phyloP scores from a whole-genome alignment of 2,113 vertebrate genomes.

The Myodes glareolus region DNA sequence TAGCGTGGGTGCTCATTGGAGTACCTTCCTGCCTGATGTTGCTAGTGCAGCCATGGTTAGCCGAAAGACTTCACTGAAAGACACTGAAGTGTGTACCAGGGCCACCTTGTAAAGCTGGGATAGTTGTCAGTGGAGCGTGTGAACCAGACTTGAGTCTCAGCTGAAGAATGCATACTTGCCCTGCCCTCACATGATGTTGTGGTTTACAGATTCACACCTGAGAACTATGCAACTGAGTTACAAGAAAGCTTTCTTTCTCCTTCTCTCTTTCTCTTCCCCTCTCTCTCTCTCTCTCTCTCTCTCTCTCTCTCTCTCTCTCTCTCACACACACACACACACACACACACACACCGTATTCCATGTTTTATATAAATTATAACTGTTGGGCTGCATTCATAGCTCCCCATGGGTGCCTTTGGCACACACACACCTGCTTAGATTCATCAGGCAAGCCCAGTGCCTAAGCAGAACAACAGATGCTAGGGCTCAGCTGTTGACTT shows the following conservation, averaged over 20 bases:
- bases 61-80: not conserved
- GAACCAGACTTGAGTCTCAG: not conserved
- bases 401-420: not conserved
- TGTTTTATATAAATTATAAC: not conserved
- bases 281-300: not conserved
- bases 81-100: not conserved
- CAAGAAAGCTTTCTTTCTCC: not conserved
- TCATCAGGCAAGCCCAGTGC: not conserved
- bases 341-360: not conserved
- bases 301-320: not conserved
- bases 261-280: not conserved
- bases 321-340: too few relatives aligned
- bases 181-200: not conserved
- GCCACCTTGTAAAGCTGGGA: not conserved
- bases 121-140: not conserved
- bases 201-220: not conserved
- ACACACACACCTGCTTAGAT: not conserved
- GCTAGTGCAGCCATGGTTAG: not conserved
- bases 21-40: not conserved
- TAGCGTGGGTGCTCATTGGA: not conserved
- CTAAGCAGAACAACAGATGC: conserved; percentile 2
- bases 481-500: not conserved
- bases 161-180: not conserved
- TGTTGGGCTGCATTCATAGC: not conserved
- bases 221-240: not conserved